Percentiles rank a stretch among this genome's conserved stretches.
Conservation (phyloP, 2,797 vertebrate genomes). For the Pseudochirops cupreus region DNA sequence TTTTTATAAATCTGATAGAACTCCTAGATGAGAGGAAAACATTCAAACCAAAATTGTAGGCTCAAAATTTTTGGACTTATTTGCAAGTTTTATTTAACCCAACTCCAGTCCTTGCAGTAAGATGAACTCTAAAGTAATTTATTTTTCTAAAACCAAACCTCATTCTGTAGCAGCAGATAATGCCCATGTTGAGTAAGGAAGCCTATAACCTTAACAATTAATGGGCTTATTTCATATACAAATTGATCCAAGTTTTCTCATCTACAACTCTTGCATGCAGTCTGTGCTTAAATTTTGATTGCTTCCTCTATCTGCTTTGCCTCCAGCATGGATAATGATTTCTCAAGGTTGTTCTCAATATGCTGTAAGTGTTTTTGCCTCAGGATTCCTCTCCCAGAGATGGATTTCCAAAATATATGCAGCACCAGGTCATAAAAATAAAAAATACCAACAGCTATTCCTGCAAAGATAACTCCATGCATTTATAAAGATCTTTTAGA, state of each 20-base stretch:
- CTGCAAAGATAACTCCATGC: background rate
- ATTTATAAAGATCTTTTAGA: slow-evolving; percentile 23
- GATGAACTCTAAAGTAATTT: background rate
- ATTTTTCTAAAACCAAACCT: background rate
- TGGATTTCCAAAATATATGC: slow-evolving; percentile 40
- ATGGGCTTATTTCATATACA: slow-evolving; percentile 1
- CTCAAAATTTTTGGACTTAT: background rate
- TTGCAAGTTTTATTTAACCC: background rate
- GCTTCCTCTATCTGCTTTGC: background rate
- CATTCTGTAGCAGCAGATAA: slow-evolving; percentile 5
- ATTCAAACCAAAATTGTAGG: background rate
- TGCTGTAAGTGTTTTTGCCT: slow-evolving; percentile 36
- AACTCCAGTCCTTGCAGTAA: background rate
- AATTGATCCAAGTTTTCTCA: slow-evolving; percentile 14
- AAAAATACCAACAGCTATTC: slow-evolving; percentile 16
- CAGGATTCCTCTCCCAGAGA: slow-evolving; percentile 13
- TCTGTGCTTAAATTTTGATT: slow-evolving; percentile 23
- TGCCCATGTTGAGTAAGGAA: background rate
- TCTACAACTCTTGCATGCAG: background rate
- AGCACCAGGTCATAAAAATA: slow-evolving; percentile 20
- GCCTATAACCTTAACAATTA: background rate
- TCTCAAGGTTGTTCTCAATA: background rate
- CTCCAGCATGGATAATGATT: slow-evolving; percentile 15
- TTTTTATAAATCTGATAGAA: background rate
- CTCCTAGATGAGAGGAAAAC: background rate